phyloP scores from a whole-genome alignment of 2,888 invertebrate species.

The Cylindroiulus punctatus region DNA sequence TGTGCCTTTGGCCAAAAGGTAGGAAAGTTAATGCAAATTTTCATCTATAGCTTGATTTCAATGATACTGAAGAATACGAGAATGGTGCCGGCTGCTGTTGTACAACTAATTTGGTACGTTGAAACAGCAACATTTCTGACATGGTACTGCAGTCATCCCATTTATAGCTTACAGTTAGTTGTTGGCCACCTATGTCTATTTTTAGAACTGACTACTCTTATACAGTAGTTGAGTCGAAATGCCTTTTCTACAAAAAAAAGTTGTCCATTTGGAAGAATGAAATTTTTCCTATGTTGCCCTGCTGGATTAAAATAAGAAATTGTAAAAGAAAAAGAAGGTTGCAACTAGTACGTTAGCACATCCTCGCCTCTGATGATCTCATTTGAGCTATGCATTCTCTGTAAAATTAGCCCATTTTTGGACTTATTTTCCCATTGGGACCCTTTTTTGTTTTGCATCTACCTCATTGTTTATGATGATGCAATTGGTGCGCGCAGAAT shows the following conservation, averaged over 20 bases:
- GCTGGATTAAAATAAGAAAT: neutral
- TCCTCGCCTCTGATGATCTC: conserved; percentile 17
- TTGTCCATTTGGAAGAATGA: neutral
- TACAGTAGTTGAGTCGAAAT: neutral
- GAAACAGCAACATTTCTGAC: too few species aligned
- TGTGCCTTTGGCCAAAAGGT: too few species aligned
- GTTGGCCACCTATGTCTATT: neutral
- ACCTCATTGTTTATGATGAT: conserved; percentile 35
- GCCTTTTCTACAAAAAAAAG: neutral
- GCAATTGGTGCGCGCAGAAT: conserved; percentile 29
- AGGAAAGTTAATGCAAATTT: too few species aligned
- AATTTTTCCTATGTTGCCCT: neutral
- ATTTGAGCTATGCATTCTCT: neutral
- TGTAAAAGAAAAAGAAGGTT: neutral
- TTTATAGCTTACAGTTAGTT: too few species aligned
- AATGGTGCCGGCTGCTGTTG: too few species aligned
- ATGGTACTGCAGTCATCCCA: too few species aligned
- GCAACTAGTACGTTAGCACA: neutral
- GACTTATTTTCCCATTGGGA: conserved; percentile 24
- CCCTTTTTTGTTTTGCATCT: conserved; percentile 20
- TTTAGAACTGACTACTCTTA: neutral
- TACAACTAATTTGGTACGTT: too few species aligned
- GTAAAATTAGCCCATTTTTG: conserved; percentile 26
- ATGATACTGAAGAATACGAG: too few species aligned
- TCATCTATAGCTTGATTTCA: too few species aligned